Evolutionary conservation across 2,113 vertebrate genomes (phyloP), one percentile per base, ranked within the genome.

Genomic region (Gorsachius goisagi): DNA sequence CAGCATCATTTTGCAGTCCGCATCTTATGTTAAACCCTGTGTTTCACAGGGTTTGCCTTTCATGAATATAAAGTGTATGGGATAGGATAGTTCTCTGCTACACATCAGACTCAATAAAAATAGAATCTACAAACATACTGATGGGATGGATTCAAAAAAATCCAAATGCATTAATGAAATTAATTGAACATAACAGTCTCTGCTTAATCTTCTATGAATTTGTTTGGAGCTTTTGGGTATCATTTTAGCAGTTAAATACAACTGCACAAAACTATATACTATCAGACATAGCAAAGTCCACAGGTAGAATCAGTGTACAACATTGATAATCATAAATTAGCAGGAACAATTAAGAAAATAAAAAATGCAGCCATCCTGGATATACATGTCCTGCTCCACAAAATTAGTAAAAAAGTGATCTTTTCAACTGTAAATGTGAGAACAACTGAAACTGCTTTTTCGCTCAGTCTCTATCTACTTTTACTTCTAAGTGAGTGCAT

Each of bases 81-180:
- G 52, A n/a, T 2, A 12, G 72, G 52, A n/a, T 52, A 55, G 17
- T 59, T 94, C 83, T 77, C 81, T 80, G 55, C 56, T 66, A 77
- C 47, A 84, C n/a, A 60, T 85, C 59, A 96, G 33, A 85, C 30
- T 67, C 72, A 68, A 69, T 74, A 92, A 82, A 95, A 96, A 90
- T 75, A 11, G 73, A 96, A 95, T 23, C 45, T 47, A 67, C 63
- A 89, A 94, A 92, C 45, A 37, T 74, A 78, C 30, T 77, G 52
- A 68, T 47, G 33, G 15, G 26, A 64, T 52, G 62, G 58, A 79
- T 90, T 84, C 39, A 44, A 79, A 96, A 94, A 71, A 74, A 24
- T 47, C 62, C 35, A 93, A 60, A 90, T 90, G 35, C 66, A 66
- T 88, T 92, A 91, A 80, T 78, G 56, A 90, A 84, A 58, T 82